A percentile compares a stretch with the other conserved stretches of the same genome.
These are phyloP conservation scores for Schizopygopsis malacanthus DNA, from an alignment of 2,797 vertebrate genomes.

Conservation along the genomic window DNA sequence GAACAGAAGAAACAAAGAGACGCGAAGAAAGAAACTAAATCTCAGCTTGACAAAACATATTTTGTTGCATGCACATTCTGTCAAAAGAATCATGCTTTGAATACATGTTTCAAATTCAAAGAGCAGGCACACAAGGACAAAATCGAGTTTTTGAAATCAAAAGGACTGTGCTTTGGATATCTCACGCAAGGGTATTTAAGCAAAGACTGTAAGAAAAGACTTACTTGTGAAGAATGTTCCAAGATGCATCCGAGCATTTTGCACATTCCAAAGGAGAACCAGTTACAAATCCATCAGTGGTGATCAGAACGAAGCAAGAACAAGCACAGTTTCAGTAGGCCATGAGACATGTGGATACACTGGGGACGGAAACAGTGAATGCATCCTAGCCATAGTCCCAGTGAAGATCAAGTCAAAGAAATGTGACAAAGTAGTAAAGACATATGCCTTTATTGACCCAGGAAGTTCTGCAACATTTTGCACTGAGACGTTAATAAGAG, in stretches of 20 bases:
- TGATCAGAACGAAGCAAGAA: background rate
- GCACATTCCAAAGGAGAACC: constrained; percentile 2
- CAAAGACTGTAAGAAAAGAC: background rate
- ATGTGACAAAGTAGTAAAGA: background rate
- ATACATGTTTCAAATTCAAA: background rate
- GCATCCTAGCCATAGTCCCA: constrained; percentile 21
- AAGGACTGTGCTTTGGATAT: constrained; percentile 14
- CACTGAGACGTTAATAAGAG: background rate
- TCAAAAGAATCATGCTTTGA: constrained; percentile 4
- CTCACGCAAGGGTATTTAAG: background rate
- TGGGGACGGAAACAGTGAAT: constrained; percentile 1
- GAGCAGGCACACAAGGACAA: background rate
- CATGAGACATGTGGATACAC: constrained; percentile 32
- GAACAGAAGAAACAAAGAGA: background rate
- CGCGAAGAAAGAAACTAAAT: background rate
- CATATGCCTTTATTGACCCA: constrained; percentile 13
- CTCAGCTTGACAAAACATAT: background rate
- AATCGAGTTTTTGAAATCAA: background rate
- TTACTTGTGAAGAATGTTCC: constrained; percentile 12
- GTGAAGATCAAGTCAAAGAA: constrained; percentile 14
- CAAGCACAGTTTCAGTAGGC: background rate
- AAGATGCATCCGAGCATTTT: constrained; percentile 33
- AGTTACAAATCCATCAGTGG: background rate
- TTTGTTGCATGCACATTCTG: background rate
- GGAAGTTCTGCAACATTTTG: background rate